Base-by-base conservation (phyloP, 2,113 vertebrate genomes). In the Irena cyanogastra region DNA sequence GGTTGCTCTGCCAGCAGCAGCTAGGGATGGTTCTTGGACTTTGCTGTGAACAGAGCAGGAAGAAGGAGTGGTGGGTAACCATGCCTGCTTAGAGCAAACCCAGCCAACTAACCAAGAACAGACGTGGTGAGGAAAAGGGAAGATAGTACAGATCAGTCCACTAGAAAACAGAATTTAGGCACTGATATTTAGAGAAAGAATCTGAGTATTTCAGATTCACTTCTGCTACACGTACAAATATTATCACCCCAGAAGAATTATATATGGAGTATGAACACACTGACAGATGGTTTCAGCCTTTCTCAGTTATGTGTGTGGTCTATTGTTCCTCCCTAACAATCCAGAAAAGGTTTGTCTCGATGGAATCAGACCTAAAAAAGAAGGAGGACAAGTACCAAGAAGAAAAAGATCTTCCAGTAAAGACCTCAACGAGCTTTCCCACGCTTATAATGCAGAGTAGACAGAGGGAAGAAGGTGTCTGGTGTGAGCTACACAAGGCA, bases 111-210 rank as follows among this genome's bases (percentile, higher is more conserved):
- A 57, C 28, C n/a, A 82, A 52, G 14, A 82, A 27, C 31, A 86
- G n/a, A 31, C 0, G 0, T 13, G 35, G 18, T 19, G 12, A 69
- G 19, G 47, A 83, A 47, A 18, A 80, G n/a, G 39, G 74, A 84
- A 7, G 15, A 30, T 7, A 77, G 27, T 33, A 72, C 39, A 53
- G 47, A 50, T 50, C 18, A 33, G 45, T 74, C 39, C 42, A 50
- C 27, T 10, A 59, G 47, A 68, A 45, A 91, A 71, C 47, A 87
- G 44, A 17, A 68, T 41, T 87, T n/a, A 69, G 28, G 65, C 49
- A 69, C 39, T 44, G 33, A 33, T 84, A 35, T 17, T 42, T 4
- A 76, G 15, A n/a, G 16, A 81, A 83, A 66, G 27, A 78, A 70
- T 31, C 4, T 19, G 22, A 63, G 53, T n/a, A 63, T 35, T 88